These are phyloP conservation scores for Exephanes ischioxanthus DNA, from an alignment of 2,888 invertebrate genomes.

Conservation along the genomic window DNA sequence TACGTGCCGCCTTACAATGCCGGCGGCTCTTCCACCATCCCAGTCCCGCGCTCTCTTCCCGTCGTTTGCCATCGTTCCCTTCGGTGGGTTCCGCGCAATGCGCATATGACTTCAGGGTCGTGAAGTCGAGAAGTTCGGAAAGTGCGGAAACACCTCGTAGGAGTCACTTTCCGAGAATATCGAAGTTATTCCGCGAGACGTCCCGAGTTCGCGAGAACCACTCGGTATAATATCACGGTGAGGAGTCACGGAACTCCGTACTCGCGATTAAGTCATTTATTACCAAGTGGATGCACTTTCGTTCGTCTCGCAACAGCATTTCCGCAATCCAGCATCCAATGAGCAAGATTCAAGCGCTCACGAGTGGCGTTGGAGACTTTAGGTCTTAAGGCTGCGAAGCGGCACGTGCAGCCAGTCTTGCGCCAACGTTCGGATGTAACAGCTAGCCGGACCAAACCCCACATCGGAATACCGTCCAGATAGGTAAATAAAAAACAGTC, in stretches of 20 bases:
- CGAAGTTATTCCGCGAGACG: constrained; percentile 33
- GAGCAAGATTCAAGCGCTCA: background rate
- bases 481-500: background rate
- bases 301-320: background rate
- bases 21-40: constrained; percentile 16
- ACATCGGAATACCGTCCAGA: background rate
- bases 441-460: background rate
- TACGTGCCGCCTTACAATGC: constrained; percentile 66
- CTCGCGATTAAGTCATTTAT: constrained; percentile 22
- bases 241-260: background rate
- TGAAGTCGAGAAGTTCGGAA: constrained; percentile 55
- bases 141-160: constrained; percentile 8
- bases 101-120: constrained; percentile 32
- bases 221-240: background rate
- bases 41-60: constrained; percentile 3
- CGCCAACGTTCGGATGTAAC: background rate
- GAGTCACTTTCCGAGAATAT: constrained; percentile 27
- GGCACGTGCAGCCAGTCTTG: too few relatives aligned
- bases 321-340: background rate
- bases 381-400: too few relatives aligned
- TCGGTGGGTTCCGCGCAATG: constrained; percentile 33
- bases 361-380: too few relatives aligned
- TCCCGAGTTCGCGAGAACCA: constrained; percentile 29
- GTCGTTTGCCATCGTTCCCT: constrained; percentile 5
- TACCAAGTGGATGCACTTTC: constrained; percentile 27